Evolutionary conservation across 2,797 vertebrate genomes (phyloP).

Genomic region (Antrozous pallidus): DNA sequence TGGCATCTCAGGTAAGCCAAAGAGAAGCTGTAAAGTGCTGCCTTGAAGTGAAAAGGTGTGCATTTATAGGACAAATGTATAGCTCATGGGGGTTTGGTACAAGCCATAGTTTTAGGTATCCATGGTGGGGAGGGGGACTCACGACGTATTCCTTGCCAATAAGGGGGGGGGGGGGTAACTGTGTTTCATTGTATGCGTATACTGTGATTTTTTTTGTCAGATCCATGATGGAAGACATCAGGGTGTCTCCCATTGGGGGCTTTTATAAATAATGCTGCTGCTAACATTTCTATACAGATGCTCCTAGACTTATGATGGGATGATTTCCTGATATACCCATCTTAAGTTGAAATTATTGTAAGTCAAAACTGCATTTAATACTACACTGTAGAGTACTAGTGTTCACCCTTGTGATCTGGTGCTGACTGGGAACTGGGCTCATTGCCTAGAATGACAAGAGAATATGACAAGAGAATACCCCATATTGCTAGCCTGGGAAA

Average conservation of each 20-base stretch:
- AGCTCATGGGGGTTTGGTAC: not conserved
- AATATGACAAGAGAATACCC: rapidly evolving
- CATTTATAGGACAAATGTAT: not conserved
- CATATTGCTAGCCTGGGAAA: not conserved
- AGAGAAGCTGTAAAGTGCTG: not conserved
- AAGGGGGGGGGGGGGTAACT: not conserved
- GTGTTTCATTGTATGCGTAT: not conserved
- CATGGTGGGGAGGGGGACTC: not conserved
- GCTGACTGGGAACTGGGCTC: not conserved
- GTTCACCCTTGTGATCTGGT: not conserved
- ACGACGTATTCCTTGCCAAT: not conserved
- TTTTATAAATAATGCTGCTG: not conserved
- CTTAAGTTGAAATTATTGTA: not conserved
- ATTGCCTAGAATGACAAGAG: not conserved
- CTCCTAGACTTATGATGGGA: not conserved
- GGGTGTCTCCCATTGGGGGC: not conserved
- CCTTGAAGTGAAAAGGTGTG: not conserved
- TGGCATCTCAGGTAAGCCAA: not conserved
- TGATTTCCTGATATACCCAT: not conserved
- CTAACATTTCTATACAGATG: not conserved
- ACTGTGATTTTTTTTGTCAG: not conserved
- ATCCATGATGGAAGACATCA: not conserved
- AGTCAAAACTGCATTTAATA: not conserved
- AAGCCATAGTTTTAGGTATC: not conserved
- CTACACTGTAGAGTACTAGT: not conserved